Percentiles rank a stretch among this genome's conserved stretches.
Conservation (phyloP, 2,113 vertebrate species). For the Sprattus sprattus region DNA sequence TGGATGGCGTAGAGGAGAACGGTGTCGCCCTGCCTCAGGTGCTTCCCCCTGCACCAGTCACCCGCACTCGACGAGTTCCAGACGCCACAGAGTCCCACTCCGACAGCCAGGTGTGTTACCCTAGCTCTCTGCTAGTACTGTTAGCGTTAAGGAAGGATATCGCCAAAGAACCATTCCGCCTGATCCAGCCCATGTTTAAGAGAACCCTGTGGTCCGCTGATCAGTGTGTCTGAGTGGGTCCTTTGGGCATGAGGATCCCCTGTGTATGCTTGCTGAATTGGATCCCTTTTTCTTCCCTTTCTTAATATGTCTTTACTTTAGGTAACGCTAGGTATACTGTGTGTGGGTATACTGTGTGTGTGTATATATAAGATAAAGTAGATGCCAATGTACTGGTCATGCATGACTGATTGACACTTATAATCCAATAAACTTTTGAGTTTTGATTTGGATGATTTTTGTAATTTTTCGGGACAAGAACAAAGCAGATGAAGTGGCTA, state of each 20-base stretch:
- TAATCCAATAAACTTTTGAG: too few relatives aligned
- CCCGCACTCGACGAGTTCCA: slow-evolving; percentile 55
- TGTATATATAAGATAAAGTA: too few relatives aligned
- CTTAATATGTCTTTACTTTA: neutral
- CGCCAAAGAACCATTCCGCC: too few relatives aligned
- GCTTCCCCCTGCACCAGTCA: slow-evolving; percentile 28
- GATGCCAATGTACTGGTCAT: too few relatives aligned
- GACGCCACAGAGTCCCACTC: neutral
- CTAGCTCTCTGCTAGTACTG: neutral
- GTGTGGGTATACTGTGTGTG: too few relatives aligned
- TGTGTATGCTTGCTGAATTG: too few relatives aligned
- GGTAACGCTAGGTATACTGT: too few relatives aligned
- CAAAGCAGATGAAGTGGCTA: slow-evolving; percentile 40
- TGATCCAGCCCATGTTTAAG: neutral
- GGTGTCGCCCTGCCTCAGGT: slow-evolving; percentile 29
- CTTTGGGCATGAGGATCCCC: too few relatives aligned
- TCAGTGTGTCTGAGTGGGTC: too few relatives aligned
- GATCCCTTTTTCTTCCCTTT: neutral
- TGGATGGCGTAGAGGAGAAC: slow-evolving; percentile 32
- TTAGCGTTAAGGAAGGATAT: neutral
- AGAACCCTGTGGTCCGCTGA: neutral
- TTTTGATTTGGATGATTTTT: neutral
- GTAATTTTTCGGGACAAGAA: slow-evolving; percentile 50
- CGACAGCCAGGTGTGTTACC: neutral
- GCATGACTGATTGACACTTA: too few relatives aligned